A percentile compares a stretch with the other conserved stretches of the same genome.
These are phyloP conservation scores for Anguilla japonica DNA, from an alignment of 2,113 vertebrate genomes.

Conservation along the genomic window DNA sequence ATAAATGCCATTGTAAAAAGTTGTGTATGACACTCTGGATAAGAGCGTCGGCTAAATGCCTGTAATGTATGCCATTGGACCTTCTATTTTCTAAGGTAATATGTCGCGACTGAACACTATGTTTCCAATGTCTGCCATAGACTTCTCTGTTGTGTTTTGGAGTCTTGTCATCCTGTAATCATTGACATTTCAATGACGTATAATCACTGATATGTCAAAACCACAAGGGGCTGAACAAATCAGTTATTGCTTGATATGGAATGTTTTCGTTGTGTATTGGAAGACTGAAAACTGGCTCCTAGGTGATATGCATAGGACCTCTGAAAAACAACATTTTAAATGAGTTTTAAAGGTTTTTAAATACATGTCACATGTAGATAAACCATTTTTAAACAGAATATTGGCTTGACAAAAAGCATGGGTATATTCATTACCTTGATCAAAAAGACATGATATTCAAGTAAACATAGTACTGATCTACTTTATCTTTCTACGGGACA, in stretches of 20 bases:
- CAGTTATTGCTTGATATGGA: slow-evolving; percentile 52
- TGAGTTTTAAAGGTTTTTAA: neutral
- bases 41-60: too few relatives aligned
- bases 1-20: too few relatives aligned
- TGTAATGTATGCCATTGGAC: slow-evolving; percentile 23
- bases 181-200: slow-evolving; percentile 49
- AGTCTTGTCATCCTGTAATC: slow-evolving; percentile 61
- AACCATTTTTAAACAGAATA: too few relatives aligned
- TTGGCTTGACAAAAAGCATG: too few relatives aligned
- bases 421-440: too few relatives aligned
- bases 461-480: too few relatives aligned
- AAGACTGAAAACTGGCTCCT: slow-evolving; percentile 17
- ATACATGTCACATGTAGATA: neutral
- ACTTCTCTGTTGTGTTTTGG: slow-evolving; percentile 41
- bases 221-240: slow-evolving; percentile 58
- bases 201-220: slow-evolving; percentile 54
- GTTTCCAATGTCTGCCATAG: neutral
- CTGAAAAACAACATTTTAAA: neutral
- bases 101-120: slow-evolving; percentile 6
- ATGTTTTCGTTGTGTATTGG: slow-evolving; percentile 54
- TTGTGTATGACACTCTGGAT: too few relatives aligned
- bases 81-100: slow-evolving; percentile 37
- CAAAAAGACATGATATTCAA: too few relatives aligned
- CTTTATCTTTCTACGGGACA: neutral
- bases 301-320: neutral